Percentiles rank a stretch among this genome's conserved stretches.
Conservation (phyloP, 2,113 vertebrate species). For the Dipodomys merriami region DNA sequence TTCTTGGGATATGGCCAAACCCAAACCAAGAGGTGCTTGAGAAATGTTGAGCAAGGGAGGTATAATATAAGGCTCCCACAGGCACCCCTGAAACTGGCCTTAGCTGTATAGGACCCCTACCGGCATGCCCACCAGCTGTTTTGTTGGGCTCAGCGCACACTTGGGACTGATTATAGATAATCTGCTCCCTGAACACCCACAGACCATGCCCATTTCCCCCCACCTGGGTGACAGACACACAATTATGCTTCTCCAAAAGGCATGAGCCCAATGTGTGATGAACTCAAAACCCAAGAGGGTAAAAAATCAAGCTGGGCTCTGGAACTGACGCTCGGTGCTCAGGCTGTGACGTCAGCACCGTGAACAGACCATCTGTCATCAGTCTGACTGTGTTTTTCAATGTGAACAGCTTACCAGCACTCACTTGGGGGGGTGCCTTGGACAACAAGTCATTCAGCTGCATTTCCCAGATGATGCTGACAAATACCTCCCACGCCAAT, state of each 20-base stretch:
- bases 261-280: slow-evolving; percentile 55
- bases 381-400: slow-evolving; percentile 83
- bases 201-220: not conserved
- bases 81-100: not conserved
- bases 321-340: slow-evolving; percentile 72
- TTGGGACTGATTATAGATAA: rapidly evolving
- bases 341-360: slow-evolving; percentile 77
- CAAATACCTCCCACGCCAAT: slow-evolving; percentile 63
- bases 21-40: not conserved
- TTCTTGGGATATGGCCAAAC: not conserved
- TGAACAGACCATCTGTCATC: slow-evolving; percentile 80
- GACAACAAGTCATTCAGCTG: slow-evolving; percentile 75
- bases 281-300: slow-evolving; percentile 39
- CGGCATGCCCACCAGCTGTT: not conserved
- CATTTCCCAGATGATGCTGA: slow-evolving; percentile 78
- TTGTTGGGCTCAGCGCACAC: not conserved
- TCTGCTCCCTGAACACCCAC: not conserved
- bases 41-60: not conserved
- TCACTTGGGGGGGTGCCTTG: slow-evolving; percentile 81
- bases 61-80: rapidly evolving
- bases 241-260: not conserved
- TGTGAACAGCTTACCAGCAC: slow-evolving; percentile 68
- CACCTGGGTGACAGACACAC: not conserved
- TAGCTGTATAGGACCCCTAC: not conserved
- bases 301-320: slow-evolving; percentile 74